A percentile compares a stretch with the other conserved stretches of the same genome.
These are phyloP conservation scores for Zapornia atra DNA, from an alignment of 2,113 vertebrate species.

Conservation along the genomic window DNA sequence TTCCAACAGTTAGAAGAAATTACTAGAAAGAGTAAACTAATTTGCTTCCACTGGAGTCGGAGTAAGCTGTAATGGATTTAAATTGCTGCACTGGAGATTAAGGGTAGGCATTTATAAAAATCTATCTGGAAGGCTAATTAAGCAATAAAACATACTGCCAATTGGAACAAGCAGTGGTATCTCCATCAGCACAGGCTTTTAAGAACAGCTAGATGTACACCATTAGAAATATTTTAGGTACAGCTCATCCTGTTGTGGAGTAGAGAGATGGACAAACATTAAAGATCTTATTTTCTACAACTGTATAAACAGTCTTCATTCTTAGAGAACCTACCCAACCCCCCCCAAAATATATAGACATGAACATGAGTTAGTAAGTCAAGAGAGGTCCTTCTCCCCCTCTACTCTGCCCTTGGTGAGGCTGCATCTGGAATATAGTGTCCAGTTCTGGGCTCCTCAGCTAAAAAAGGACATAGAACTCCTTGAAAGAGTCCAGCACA, in stretches of 20 bases:
- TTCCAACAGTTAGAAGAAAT: not conserved
- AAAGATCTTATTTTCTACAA: not conserved
- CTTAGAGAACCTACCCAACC: not conserved
- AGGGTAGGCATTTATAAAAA: not conserved
- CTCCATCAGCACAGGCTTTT: not conserved
- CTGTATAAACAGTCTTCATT: not conserved
- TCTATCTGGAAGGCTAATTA: not conserved
- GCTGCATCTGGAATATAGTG: too few relatives aligned
- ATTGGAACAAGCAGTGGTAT: not conserved
- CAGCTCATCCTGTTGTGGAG: not conserved
- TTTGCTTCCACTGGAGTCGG: not conserved
- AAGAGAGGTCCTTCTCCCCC: too few relatives aligned
- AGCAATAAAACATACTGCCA: not conserved
- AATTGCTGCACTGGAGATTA: slow-evolving; percentile 3
- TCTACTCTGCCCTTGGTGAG: too few relatives aligned
- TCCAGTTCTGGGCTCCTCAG: too few relatives aligned
- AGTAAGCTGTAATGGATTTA: not conserved
- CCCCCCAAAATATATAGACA: not conserved
- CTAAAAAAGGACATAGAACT: too few relatives aligned
- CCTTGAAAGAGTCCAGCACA: too few relatives aligned
- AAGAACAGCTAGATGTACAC: not conserved
- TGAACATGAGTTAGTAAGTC: not conserved
- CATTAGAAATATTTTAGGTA: not conserved
- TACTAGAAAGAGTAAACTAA: not conserved
- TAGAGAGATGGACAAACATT: not conserved